Base-by-base conservation (phyloP, 2,113 vertebrate species). In the Campylorhamphus procurvoides region DNA sequence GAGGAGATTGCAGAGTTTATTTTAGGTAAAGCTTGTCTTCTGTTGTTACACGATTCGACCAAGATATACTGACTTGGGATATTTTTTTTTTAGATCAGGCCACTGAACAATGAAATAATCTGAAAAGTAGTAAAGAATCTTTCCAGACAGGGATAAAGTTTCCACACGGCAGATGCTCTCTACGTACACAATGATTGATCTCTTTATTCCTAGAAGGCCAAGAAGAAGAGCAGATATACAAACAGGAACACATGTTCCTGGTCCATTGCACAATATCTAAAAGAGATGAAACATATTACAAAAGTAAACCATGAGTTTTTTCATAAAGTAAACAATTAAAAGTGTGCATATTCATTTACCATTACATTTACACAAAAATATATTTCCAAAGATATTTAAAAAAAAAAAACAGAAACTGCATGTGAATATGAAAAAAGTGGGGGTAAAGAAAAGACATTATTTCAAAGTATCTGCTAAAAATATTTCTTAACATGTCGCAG, bases 21-120 rank as follows among this genome's bases (percentile, higher is more conserved):
- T 91, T 93, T 47, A 84, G 40, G 66, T 71, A 63, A 79, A 77
- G 28, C 8, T 44, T 84, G 64, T 84, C 35, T 80, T 90, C 67
- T 68, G 46, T n/a, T 42, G 52, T 98, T 95, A 99, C 29, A 99
- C 98, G 77, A 99, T 95, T 97, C 99, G 98, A 71, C 99, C 99
- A 5, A 99, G 98, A 97, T 98, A 99, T 53, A 99, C 90, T 28
- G 99, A 98, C 84, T 98, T 98, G 78, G 99, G 99, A 83, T 99
- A 99, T 96, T 98, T 99, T 96, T 98, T 97, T 96, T 98, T 98
- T 25, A 99, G 97, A 46, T 95, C 27, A 7, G 98, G 94, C 99
- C 99, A 99, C 96, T 99, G 99, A 79, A 99, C 99, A 62, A 99
- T 98, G 97, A 99, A 99, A 92, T 98, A 98, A 97, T 99, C 98